Evolutionary conservation across 2,113 vertebrate genomes (phyloP).

Genomic region (Cheirogaleus medius): DNA sequence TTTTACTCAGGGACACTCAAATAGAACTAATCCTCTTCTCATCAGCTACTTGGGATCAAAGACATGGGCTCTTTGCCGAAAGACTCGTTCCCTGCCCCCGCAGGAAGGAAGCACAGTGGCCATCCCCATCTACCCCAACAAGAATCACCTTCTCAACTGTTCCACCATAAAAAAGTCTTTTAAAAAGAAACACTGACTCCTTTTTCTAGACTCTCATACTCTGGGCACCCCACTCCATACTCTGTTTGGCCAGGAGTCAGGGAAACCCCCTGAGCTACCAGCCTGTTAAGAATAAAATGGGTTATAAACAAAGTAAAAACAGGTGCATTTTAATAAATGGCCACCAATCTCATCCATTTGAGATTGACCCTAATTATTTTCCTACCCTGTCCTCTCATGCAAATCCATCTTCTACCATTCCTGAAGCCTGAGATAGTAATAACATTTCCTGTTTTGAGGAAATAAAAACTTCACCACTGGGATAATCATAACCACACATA

Average conservation of each 20-base stretch:
- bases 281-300: background rate
- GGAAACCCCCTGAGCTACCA: background rate
- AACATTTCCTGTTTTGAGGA: background rate
- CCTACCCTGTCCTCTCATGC: background rate
- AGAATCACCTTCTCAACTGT: background rate
- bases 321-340: background rate
- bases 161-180: background rate
- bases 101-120: background rate
- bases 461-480: conserved; percentile 11
- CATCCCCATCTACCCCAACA: background rate
- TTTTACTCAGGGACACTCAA: background rate
- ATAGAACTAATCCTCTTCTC: background rate
- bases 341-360: background rate
- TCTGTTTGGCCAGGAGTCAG: background rate
- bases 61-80: background rate
- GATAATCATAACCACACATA: background rate
- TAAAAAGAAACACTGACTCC: background rate
- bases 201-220: background rate
- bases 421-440: background rate
- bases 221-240: background rate
- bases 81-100: background rate
- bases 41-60: background rate
- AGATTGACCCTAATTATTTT: background rate
- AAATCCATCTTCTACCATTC: conserved; percentile 5
- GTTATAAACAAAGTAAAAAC: background rate